Evolutionary conservation across 2,888 invertebrate genomes (phyloP).

Genomic region (Empis livida): DNA sequence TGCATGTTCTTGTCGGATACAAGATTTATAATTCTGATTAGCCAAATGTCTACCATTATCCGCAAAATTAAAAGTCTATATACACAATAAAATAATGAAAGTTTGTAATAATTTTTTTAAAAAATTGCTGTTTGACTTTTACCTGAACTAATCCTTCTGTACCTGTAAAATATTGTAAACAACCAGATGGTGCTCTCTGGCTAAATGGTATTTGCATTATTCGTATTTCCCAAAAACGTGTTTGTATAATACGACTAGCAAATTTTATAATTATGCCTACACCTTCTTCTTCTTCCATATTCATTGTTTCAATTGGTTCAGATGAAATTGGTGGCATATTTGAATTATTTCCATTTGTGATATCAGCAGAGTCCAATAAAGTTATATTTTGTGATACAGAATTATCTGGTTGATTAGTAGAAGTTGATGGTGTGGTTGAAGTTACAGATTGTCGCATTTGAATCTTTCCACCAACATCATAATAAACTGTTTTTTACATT

Average conservation of each 20-base stretch:
- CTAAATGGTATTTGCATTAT: constrained; percentile 65
- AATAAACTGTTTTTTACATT: constrained; percentile 25
- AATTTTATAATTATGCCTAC: constrained; percentile 39
- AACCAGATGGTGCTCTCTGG: constrained; percentile 62
- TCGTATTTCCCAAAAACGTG: constrained; percentile 66
- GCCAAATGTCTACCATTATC: constrained; percentile 71
- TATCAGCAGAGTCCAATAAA: background rate
- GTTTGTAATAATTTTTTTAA: background rate
- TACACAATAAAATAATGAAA: too few species aligned
- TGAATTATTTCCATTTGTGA: background rate
- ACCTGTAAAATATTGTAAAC: constrained; percentile 58
- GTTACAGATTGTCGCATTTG: constrained; percentile 22
- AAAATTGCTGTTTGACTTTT: background rate
- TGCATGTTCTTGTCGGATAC: constrained; percentile 53
- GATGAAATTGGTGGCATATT: too few species aligned
- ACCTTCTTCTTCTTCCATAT: constrained; percentile 11
- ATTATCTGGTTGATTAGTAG: background rate
- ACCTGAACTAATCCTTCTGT: constrained; percentile 41
- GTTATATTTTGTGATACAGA: background rate
- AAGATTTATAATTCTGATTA: constrained; percentile 63
- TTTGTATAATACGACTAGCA: constrained; percentile 47
- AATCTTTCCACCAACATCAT: constrained; percentile 26
- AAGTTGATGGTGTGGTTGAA: constrained; percentile 13
- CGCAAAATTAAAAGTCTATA: constrained; percentile 66
- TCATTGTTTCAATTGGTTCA: constrained; percentile 3